phyloP scores from a whole-genome alignment of 2,797 vertebrate species.

The Okamejei kenojei region DNA sequence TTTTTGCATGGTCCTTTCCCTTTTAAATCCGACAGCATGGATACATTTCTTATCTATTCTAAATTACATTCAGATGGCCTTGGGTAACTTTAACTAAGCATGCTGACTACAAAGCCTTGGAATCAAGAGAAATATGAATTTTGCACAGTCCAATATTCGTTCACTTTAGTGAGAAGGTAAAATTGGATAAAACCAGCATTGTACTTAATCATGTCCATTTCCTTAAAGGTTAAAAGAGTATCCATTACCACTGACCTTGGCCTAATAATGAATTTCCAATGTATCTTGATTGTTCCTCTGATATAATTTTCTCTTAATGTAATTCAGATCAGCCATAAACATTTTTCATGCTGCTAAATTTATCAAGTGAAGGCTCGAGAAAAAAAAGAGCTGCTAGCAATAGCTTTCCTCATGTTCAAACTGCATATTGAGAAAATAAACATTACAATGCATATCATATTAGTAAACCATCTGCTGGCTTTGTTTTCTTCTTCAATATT shows the following conservation, averaged over 20 bases:
- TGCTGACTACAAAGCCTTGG: background rate
- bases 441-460: background rate
- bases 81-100: background rate
- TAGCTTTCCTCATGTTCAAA: background rate
- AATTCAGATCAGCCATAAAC: no score
- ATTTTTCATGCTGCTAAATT: no score
- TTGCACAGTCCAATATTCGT: background rate
- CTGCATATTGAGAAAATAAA: background rate
- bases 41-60: background rate
- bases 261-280: background rate
- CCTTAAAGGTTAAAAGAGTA: background rate
- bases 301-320: no score
- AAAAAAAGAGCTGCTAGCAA: background rate
- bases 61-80: background rate
- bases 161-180: background rate
- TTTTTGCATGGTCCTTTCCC: background rate
- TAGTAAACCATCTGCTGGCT: background rate
- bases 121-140: background rate
- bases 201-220: background rate
- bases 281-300: no score
- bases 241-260: background rate
- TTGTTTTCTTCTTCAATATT: background rate
- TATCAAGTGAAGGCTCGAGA: no score
- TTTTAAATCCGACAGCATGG: background rate
- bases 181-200: background rate